Percentiles rank a stretch among this genome's conserved stretches.
These are phyloP conservation scores for Phania funesta DNA, from an alignment of 2,888 invertebrate genomes.

Conservation along the genomic window DNA sequence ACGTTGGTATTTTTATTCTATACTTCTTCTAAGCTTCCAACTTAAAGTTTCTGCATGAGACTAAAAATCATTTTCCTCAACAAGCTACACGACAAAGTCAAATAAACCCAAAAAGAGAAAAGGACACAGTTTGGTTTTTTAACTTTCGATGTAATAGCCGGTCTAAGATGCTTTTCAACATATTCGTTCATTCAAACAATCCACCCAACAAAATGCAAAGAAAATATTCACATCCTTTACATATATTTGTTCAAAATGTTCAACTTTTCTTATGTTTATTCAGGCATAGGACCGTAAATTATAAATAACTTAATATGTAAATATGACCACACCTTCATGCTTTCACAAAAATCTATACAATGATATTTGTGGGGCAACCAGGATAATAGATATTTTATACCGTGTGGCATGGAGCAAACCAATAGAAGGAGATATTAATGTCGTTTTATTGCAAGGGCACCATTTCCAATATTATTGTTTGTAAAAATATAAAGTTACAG, in stretches of 20 bases:
- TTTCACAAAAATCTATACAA: neutral
- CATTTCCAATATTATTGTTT: no score
- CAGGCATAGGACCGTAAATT: conserved; percentile 71
- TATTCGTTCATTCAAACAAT: conserved; percentile 11
- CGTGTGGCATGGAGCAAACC: no score
- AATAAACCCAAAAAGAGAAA: neutral
- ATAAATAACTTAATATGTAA: conserved; percentile 71
- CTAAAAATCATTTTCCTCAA: neutral
- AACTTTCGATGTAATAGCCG: conserved; percentile 33
- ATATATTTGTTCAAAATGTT: conserved; percentile 50
- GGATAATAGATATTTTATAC: no score
- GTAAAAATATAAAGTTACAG: no score
- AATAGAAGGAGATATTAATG: no score
- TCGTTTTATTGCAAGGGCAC: no score
- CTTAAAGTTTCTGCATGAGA: neutral
- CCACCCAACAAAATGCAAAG: conserved; percentile 1
- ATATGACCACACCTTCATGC: conserved; percentile 43
- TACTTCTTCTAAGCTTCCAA: neutral
- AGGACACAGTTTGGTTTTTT: conserved; percentile 58
- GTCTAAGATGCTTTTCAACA: conserved; percentile 18
- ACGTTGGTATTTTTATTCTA: neutral
- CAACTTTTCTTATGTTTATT: conserved; percentile 69
- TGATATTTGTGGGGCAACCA: neutral
- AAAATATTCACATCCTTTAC: conserved; percentile 31
- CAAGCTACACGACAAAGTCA: neutral